Conservation (phyloP, 2,113 vertebrate genomes). For the Leucoraja erinaceus region DNA sequence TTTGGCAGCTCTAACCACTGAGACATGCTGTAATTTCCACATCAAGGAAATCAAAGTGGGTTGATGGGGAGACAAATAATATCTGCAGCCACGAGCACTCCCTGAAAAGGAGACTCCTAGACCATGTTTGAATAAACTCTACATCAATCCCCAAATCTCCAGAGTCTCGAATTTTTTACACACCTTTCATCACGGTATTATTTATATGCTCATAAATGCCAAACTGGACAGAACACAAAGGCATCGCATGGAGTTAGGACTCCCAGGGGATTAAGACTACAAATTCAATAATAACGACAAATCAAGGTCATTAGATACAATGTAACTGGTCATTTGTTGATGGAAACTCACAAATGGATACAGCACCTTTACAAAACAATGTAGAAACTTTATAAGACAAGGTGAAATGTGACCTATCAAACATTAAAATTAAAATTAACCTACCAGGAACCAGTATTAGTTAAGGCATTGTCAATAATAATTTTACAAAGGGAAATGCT, state of each 20-base stretch:
- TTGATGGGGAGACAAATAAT: not conserved
- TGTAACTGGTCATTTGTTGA: not conserved
- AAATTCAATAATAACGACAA: not conserved
- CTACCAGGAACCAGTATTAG: not conserved
- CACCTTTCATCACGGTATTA: conserved; percentile 20
- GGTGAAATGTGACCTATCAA: not conserved
- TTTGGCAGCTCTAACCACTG: not conserved
- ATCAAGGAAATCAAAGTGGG: not conserved
- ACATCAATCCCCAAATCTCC: conserved; percentile 1
- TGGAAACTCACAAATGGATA: not conserved
- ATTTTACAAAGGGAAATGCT: not conserved
- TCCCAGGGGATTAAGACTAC: not conserved
- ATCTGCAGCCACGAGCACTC: not conserved
- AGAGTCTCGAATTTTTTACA: conserved; percentile 16
- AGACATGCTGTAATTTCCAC: not conserved
- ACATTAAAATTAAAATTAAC: not conserved
- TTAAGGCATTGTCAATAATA: not conserved
- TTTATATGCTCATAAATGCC: conserved; percentile 35
- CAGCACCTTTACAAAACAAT: not conserved
- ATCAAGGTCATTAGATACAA: not conserved
- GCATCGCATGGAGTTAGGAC: not conserved
- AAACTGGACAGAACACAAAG: conserved; percentile 13
- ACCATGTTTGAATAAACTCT: conserved; percentile 19
- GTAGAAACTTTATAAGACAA: not conserved
- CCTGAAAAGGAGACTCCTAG: not conserved